phyloP scores from a whole-genome alignment of 2,888 invertebrate genomes.

The Epirrhoe alternata region DNA sequence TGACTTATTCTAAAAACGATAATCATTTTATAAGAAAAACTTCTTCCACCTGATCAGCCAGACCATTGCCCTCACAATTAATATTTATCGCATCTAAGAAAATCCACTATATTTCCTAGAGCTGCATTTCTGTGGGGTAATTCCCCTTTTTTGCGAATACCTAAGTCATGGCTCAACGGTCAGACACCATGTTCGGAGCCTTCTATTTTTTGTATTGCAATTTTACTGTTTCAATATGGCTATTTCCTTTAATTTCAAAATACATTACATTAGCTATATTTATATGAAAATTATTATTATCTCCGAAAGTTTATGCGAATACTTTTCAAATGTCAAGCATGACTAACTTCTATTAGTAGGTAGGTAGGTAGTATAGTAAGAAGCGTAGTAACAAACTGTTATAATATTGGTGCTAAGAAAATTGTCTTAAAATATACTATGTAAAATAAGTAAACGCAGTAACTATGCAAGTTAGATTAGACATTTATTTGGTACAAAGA shows the following conservation, averaged over 20 bases:
- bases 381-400: no score
- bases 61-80: conserved; percentile 17
- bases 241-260: background rate
- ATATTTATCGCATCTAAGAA: conserved; percentile 41
- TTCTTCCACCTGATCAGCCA: conserved; percentile 22
- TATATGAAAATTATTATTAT: background rate
- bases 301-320: background rate
- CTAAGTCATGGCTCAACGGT: conserved; percentile 20
- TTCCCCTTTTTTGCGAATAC: conserved; percentile 21
- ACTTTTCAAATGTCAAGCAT: background rate
- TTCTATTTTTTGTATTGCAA: background rate
- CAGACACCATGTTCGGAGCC: background rate
- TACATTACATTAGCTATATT: background rate
- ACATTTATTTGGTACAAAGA: no score
- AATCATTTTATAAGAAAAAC: conserved; percentile 5
- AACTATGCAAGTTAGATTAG: no score
- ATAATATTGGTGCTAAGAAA: no score
- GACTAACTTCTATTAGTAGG: no score
- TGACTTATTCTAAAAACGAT: background rate
- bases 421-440: no score
- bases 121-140: conserved; percentile 26
- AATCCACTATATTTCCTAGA: conserved; percentile 39
- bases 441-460: no score
- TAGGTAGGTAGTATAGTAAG: no score
- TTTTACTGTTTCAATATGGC: background rate